Conservation (phyloP, 1,140 invertebrate genomes). For the Sipha flava region DNA sequence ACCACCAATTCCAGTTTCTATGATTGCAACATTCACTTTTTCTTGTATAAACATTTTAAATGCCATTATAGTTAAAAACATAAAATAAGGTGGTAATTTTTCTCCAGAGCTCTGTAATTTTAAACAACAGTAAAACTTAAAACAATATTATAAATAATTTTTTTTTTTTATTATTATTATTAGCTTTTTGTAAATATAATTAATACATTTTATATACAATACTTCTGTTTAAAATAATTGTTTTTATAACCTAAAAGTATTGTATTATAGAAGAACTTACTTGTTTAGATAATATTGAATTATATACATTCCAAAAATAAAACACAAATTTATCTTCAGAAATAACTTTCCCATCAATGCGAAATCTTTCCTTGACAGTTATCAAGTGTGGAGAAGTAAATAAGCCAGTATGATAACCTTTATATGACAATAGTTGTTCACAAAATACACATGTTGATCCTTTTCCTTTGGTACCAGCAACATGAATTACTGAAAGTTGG, state of each 20-base stretch:
- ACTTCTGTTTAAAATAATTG: no score
- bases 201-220: no score
- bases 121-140: conserved; percentile 31
- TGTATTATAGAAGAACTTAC: conserved; percentile 33
- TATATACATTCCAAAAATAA: conserved; percentile 78
- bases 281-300: conserved; percentile 49
- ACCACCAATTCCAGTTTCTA: conserved; percentile 98
- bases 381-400: conserved; percentile 94
- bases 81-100: conserved; percentile 90
- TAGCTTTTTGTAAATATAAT: not conserved
- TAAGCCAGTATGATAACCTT: conserved; percentile 87
- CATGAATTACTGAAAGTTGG: conserved; percentile 75
- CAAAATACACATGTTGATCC: conserved; percentile 88
- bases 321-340: conserved; percentile 61
- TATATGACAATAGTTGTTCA: conserved; percentile 77
- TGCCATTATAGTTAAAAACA: conserved; percentile 85
- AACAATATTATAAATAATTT: not conserved
- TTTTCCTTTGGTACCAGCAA: conserved; percentile 94
- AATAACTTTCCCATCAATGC: conserved; percentile 75
- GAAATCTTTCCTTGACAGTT: conserved; percentile 83
- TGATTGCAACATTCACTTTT: conserved; percentile 82
- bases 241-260: no score
- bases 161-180: no score
- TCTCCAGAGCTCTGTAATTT: conserved; percentile 48
- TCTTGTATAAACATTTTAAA: conserved; percentile 81